A percentile compares a stretch with the other conserved stretches of the same genome.
Evolutionary conservation across 2,113 vertebrate genomes (phyloP).

Genomic region (Zapornia atra): DNA sequence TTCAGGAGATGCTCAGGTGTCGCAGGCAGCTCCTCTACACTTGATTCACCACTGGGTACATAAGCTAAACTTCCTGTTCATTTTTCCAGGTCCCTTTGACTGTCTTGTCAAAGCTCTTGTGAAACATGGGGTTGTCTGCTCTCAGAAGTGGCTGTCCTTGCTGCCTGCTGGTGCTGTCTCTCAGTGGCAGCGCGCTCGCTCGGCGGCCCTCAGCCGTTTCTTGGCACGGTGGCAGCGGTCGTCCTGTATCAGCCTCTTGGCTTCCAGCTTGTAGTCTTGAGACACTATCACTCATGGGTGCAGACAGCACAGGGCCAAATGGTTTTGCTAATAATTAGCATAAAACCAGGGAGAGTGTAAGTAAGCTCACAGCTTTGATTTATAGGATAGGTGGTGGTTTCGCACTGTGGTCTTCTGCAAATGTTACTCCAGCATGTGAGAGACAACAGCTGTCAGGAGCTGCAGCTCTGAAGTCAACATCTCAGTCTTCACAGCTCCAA

Average conservation of each 20-base stretch:
- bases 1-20: not conserved
- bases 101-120: not conserved
- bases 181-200: not conserved
- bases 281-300: not conserved
- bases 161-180: constrained; percentile 9
- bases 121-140: not conserved
- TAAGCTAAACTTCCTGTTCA: not conserved
- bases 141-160: not conserved
- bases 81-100: not conserved
- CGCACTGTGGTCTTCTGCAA: not conserved
- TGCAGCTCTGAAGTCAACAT: not conserved
- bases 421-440: not conserved
- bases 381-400: not conserved
- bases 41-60: not conserved
- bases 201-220: not conserved
- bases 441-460: not conserved
- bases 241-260: constrained; percentile 15
- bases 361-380: not conserved
- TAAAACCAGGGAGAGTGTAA: not conserved
- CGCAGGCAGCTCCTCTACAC: not conserved
- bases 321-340: not conserved
- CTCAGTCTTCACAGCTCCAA: not conserved
- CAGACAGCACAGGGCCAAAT: constrained; percentile 13
- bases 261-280: constrained; percentile 9
- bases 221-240: not conserved